phyloP scores from a whole-genome alignment of 2,113 vertebrate species.

The Labeo catla region DNA sequence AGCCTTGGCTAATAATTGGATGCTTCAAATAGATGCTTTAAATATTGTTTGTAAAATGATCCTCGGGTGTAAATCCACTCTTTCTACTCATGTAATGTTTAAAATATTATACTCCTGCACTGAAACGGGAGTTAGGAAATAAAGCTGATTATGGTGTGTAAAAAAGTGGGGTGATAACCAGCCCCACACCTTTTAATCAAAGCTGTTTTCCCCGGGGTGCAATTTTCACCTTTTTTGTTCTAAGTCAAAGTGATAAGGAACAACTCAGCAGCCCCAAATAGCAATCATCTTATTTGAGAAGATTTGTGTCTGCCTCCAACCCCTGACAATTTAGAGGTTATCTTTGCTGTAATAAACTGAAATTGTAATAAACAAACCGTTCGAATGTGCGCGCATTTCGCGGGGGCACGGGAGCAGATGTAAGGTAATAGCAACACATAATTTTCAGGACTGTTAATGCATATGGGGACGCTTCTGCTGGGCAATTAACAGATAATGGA shows the following conservation, averaged over 20 bases:
- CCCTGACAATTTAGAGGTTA: conserved; percentile 44
- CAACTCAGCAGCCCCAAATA: conserved; percentile 59
- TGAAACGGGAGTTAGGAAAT: conserved; percentile 40
- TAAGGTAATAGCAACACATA: conserved; percentile 43
- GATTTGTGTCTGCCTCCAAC: conserved; percentile 28
- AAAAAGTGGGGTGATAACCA: conserved; percentile 52
- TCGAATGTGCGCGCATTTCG: conserved; percentile 17
- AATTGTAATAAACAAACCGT: conserved; percentile 49
- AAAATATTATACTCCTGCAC: not conserved
- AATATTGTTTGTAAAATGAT: not conserved
- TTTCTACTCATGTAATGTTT: not conserved
- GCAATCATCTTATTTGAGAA: conserved; percentile 50
- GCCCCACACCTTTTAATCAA: conserved; percentile 63
- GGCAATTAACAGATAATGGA: conserved; percentile 53
- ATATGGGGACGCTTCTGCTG: conserved; percentile 45
- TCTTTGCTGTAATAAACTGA: conserved; percentile 47
- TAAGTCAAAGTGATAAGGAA: conserved; percentile 61
- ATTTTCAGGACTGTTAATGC: conserved; percentile 57
- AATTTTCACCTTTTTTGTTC: conserved; percentile 69
- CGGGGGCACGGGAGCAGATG: conserved; percentile 53
- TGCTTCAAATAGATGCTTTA: not conserved
- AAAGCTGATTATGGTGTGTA: conserved; percentile 36
- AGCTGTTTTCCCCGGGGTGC: conserved; percentile 66
- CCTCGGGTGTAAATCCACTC: too few relatives aligned
- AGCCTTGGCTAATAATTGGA: not conserved